Evolutionary conservation across 1,140 invertebrate genomes (phyloP).

Genomic region (Andricus grossulariae): DNA sequence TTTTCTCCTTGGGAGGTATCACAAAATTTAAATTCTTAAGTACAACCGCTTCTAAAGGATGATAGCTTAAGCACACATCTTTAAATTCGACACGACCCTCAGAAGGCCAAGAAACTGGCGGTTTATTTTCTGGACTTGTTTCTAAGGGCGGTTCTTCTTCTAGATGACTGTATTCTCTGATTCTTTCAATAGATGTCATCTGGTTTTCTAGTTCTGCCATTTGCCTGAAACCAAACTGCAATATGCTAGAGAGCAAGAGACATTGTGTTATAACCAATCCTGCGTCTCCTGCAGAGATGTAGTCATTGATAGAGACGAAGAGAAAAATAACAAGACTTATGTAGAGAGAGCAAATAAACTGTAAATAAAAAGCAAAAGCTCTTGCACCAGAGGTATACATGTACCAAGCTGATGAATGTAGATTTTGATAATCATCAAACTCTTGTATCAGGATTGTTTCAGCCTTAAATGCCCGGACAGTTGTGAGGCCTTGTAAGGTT

Average conservation of each 20-base stretch:
- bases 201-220: constrained; percentile 83
- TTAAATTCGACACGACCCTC: constrained; percentile 79
- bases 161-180: constrained; percentile 84
- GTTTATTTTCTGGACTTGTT: constrained; percentile 61
- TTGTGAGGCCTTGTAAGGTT: constrained; percentile 85
- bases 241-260: constrained; percentile 85
- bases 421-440: constrained; percentile 81
- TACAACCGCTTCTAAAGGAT: constrained; percentile 46
- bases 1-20: constrained; percentile 68
- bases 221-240: constrained; percentile 90
- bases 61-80: constrained; percentile 79
- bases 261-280: constrained; percentile 90
- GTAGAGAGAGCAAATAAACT: constrained; percentile 81
- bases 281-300: constrained; percentile 78
- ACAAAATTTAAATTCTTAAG: constrained; percentile 66
- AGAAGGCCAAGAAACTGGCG: constrained; percentile 72
- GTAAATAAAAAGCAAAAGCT: constrained; percentile 78
- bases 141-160: constrained; percentile 77
- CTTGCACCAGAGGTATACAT: constrained; percentile 77
- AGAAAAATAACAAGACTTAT: constrained; percentile 71
- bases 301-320: constrained; percentile 44
- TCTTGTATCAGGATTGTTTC: constrained; percentile 81
- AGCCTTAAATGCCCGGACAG: constrained; percentile 82
- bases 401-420: constrained; percentile 81
- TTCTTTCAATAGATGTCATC: constrained; percentile 88